Evolutionary conservation across 2,113 vertebrate species (phyloP).

Genomic region (Poecilia latipinna): DNA sequence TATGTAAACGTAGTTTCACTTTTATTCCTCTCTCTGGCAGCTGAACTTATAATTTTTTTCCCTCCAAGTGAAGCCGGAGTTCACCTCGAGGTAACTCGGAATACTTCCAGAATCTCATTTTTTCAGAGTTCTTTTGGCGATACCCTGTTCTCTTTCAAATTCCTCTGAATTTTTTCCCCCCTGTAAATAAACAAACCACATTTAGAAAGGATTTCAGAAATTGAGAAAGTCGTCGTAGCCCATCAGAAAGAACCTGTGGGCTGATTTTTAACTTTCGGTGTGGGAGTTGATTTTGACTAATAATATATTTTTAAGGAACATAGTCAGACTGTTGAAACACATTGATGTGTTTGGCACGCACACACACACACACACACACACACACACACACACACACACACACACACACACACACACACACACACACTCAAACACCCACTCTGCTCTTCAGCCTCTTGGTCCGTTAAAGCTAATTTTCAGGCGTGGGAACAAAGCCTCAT

Average conservation of each 20-base stretch:
- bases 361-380: conserved; percentile 44
- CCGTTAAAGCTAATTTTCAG: conserved; percentile 53
- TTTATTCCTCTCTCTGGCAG: too few species aligned
- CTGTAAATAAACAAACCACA: background rate
- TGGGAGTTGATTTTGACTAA: conserved; percentile 4
- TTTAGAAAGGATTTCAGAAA: background rate
- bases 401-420: conserved; percentile 39
- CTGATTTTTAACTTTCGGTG: background rate
- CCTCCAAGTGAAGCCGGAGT: too few species aligned
- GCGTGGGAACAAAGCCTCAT: conserved; percentile 66
- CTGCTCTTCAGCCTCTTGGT: conserved; percentile 44
- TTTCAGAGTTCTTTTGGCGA: too few species aligned
- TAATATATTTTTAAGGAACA: conserved; percentile 11
- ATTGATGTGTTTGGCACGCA: conserved; percentile 1
- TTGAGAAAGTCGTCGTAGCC: background rate
- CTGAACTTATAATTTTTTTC: too few species aligned
- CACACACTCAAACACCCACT: conserved; percentile 46
- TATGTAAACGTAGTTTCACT: too few species aligned
- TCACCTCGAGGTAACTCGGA: too few species aligned
- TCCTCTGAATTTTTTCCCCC: background rate
- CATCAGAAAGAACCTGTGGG: background rate
- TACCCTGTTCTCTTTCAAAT: background rate
- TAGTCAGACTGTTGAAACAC: conserved; percentile 1
- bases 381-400: conserved; percentile 43
- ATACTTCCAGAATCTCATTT: too few species aligned